Base-by-base conservation (phyloP, 2,113 vertebrate species). In the Microcebus tavaratra region DNA sequence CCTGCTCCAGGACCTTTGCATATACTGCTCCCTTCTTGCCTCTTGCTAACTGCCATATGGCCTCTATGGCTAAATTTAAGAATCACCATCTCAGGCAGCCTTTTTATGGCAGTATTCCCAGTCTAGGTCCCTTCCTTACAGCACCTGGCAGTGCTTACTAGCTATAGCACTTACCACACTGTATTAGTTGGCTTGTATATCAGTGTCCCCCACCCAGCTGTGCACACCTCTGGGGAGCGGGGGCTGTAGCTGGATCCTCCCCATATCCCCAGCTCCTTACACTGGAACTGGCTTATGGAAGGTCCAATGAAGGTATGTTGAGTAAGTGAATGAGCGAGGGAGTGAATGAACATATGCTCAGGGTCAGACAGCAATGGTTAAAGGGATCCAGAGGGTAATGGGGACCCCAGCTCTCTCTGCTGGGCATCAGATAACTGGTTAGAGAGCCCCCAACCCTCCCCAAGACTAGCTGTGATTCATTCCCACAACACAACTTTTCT, bases 341-440 rank as follows among this genome's bases (percentile, higher is more conserved):
- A 39, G 34, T n/a, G 67, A 75, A 79, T 36, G 61, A 80, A 97
- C 55, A 82, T 73, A 55, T 13, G n/a, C 29, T 85, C 88, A 80
- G 48, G 75, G 81, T 79, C 53, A 59, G 85, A 82, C 5, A 27
- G 88, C 61, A 61, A 91, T 72, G 65, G 17, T 78, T n/a, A 57
- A 81, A 90, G 50, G 63, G 45, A 91, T n/a, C 61, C 72, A 8
- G 70, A 84, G 48, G 45, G 83, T 82, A 76, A 87, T 67, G 70
- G 95, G 68, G 92, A 31, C 3, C 82, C 82, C 12, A 72, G 63
- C 83, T 94, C 76, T 90, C 85, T 94, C 79, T 95, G 55, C 39
- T 81, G 94, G 91, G 86, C 45, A 87, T 93, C 78, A 63, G 50
- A 59, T 83, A 65, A 72, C 48, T 70, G 87, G 59, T 75, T 61